Conservation (phyloP, 2,888 invertebrate species). For the Drosophila maculinotata region DNA sequence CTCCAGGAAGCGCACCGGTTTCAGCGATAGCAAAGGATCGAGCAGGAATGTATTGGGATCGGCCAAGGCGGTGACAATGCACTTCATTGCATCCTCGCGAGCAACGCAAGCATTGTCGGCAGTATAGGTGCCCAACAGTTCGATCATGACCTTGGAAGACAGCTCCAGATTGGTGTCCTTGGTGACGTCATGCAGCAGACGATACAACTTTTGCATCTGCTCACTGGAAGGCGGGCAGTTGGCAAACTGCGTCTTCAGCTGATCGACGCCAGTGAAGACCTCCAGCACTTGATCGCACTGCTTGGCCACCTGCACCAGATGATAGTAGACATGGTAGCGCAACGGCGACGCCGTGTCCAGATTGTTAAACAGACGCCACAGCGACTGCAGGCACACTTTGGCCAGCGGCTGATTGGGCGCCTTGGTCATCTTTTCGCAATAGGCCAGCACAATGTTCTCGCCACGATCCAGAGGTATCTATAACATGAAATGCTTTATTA, state of each 20-base stretch:
- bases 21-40: slow-evolving; percentile 96
- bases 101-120: slow-evolving; percentile 98
- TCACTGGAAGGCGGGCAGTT: slow-evolving; percentile 93
- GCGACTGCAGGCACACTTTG: slow-evolving; percentile 92
- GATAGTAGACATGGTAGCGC: slow-evolving; percentile 96
- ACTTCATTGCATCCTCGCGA: slow-evolving; percentile 97
- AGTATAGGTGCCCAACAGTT: slow-evolving; percentile 97
- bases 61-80: slow-evolving; percentile 97
- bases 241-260: slow-evolving; percentile 92
- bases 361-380: slow-evolving; percentile 97
- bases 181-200: slow-evolving; percentile 94
- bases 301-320: slow-evolving; percentile 94
- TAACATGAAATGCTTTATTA: slow-evolving; percentile 17
- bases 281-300: slow-evolving; percentile 94
- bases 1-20: slow-evolving; percentile 97
- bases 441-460: slow-evolving; percentile 94
- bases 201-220: slow-evolving; percentile 95
- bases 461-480: slow-evolving; percentile 94
- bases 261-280: slow-evolving; percentile 93
- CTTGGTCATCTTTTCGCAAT: slow-evolving; percentile 96
- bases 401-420: slow-evolving; percentile 93
- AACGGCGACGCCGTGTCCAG: slow-evolving; percentile 93
- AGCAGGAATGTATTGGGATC: slow-evolving; percentile 98
- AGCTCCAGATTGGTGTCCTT: slow-evolving; percentile 94
- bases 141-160: slow-evolving; percentile 98